Evolutionary conservation across 2,797 vertebrate species (phyloP).

Genomic region (Leptoclinus maculatus): DNA sequence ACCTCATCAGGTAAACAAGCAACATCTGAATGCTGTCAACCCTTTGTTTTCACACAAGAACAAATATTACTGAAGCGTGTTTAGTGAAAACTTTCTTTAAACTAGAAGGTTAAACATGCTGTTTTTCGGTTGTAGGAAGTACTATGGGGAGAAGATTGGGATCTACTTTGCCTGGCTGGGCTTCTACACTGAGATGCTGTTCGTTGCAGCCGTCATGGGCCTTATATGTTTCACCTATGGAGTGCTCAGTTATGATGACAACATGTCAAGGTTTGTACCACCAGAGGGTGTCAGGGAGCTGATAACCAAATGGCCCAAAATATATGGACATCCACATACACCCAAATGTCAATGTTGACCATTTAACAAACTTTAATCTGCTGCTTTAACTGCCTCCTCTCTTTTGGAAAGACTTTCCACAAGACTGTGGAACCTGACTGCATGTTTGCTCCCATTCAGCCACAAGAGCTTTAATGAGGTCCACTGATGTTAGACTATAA

Average conservation of each 20-base stretch:
- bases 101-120: not conserved
- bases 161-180: conserved; percentile 99
- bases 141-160: conserved; percentile 96
- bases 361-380: not conserved
- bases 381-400: not conserved
- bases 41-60: not conserved
- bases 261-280: conserved; percentile 88
- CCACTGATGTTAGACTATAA: not conserved
- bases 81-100: not conserved
- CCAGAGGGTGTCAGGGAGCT: conserved; percentile 23
- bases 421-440: not conserved
- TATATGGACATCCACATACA: not conserved
- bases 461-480: not conserved
- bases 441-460: not conserved
- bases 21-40: too few species aligned
- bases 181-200: conserved; percentile 98
- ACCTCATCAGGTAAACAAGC: conserved; percentile 90
- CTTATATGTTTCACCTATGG: conserved; percentile 95
- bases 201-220: conserved; percentile 92
- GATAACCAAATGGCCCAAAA: not conserved
- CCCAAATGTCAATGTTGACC: not conserved
- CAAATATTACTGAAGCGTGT: not conserved
- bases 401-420: not conserved
- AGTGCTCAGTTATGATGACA: conserved; percentile 89
- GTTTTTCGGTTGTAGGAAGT: conserved; percentile 86